A percentile compares a stretch with the other conserved stretches of the same genome.
These are phyloP conservation scores for Paramormyrops kingsleyae DNA, from an alignment of 2,113 vertebrate species.

Conservation along the genomic window DNA sequence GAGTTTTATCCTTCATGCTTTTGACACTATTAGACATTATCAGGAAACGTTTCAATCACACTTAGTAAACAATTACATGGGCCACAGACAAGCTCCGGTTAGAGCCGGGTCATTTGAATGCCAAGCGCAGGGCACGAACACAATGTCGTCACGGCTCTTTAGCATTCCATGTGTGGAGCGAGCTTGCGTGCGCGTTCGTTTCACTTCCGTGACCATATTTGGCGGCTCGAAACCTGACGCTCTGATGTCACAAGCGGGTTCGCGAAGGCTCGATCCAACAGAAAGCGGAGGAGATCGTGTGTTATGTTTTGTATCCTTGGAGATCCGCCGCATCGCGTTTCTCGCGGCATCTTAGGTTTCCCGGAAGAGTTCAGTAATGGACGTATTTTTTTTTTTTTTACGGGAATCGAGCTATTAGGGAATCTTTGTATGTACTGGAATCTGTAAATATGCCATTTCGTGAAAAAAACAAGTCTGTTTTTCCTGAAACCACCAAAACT, in stretches of 20 bases:
- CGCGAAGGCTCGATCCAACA: neutral
- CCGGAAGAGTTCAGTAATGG: neutral
- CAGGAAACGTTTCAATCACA: neutral
- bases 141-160: constrained; percentile 9
- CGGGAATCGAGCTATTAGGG: neutral
- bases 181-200: neutral
- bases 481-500: neutral
- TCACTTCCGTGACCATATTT: constrained; percentile 24
- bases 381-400: neutral
- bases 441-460: neutral
- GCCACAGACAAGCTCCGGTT: neutral
- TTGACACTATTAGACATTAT: neutral
- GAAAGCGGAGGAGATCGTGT: neutral
- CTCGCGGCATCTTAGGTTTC: constrained; percentile 10
- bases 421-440: neutral
- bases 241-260: neutral
- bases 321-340: constrained; percentile 1
- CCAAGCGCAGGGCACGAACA: neutral
- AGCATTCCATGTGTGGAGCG: neutral
- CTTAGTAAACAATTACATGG: neutral
- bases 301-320: constrained; percentile 17
- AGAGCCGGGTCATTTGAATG: neutral
- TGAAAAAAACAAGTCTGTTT: neutral
- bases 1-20: neutral
- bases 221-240: constrained; percentile 1